These are phyloP conservation scores for Python bivittatus DNA, from an alignment of 2,113 vertebrate species.

Conservation along the genomic window DNA sequence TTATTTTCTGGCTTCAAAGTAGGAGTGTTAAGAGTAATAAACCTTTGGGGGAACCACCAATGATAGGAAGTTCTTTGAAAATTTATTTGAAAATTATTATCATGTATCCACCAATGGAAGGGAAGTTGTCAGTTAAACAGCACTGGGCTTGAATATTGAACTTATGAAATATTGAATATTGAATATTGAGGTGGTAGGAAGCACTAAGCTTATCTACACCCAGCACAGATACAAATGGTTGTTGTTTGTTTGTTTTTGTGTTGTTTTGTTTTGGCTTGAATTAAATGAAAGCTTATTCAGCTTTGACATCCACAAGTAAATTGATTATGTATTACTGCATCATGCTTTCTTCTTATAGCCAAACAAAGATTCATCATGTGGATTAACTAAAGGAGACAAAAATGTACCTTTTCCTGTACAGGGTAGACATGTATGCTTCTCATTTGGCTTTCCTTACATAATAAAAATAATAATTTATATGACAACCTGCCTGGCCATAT, in stretches of 20 bases:
- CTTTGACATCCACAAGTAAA: not conserved
- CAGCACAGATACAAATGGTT: not conserved
- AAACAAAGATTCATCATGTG: not conserved
- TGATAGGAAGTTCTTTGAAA: not conserved
- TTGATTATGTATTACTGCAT: not conserved
- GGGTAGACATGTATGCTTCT: not conserved
- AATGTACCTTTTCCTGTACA: not conserved
- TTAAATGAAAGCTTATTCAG: not conserved
- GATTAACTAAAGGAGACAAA: not conserved
- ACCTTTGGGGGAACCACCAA: not conserved
- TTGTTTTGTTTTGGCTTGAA: not conserved
- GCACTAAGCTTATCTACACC: not conserved
- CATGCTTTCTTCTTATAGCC: not conserved
- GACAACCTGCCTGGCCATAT: not conserved
- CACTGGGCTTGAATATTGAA: not conserved
- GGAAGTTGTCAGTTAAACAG: not conserved
- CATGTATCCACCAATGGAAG: not conserved
- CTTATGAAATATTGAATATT: not conserved
- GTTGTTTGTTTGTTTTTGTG: no score
- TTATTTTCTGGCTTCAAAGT: not conserved
- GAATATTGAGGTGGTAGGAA: not conserved
- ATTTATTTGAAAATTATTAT: not conserved
- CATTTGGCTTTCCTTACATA: not conserved
- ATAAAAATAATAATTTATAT: not conserved
- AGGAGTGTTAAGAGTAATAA: no score